A percentile compares a stretch with the other conserved stretches of the same genome.
These are phyloP conservation scores for Cydia splendana DNA, from an alignment of 1,140 invertebrate genomes.

Conservation along the genomic window DNA sequence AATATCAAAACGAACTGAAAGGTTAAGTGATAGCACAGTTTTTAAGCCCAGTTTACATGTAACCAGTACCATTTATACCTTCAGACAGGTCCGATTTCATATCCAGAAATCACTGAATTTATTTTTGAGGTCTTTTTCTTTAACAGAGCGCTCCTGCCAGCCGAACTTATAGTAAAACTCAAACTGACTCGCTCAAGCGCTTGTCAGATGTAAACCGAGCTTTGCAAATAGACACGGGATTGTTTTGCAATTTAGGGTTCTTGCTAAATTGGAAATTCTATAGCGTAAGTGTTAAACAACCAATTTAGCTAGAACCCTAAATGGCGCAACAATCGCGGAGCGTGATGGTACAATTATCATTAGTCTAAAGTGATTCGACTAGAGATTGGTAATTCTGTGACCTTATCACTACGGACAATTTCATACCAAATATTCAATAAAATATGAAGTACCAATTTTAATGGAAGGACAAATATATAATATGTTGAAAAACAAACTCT, in stretches of 20 bases:
- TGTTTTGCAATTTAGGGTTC: no score
- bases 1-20: background rate
- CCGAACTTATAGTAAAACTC: no score
- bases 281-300: no score
- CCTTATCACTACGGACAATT: background rate
- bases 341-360: background rate
- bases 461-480: background rate
- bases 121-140: no score
- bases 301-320: no score
- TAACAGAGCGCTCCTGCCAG: no score
- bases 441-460: background rate
- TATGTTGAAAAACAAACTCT: background rate
- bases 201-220: background rate
- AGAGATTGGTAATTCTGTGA: constrained; percentile 19
- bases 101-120: no score
- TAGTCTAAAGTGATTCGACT: constrained; percentile 5
- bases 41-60: background rate
- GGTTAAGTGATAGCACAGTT: background rate
- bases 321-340: no score
- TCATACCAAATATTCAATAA: background rate
- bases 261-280: no score
- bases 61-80: background rate
- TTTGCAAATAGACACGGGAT: no score
- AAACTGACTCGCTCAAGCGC: background rate
- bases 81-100: no score